Conservation (phyloP, 2,888 invertebrate genomes). For the Strigamia crassipes region DNA sequence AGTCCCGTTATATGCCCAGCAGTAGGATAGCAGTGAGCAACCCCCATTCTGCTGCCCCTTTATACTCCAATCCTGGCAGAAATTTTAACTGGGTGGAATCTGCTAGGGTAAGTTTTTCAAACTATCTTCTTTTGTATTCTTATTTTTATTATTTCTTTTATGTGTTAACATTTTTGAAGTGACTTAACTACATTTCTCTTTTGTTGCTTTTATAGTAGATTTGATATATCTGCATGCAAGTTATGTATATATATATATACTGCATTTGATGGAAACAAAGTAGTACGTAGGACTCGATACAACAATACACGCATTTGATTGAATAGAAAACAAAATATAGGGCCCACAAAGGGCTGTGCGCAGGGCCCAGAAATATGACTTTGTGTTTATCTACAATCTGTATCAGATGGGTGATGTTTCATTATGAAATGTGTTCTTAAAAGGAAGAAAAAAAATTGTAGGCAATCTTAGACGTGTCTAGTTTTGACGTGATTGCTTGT, state of each 20-base stretch:
- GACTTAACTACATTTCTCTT: neutral
- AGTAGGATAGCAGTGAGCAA: conserved; percentile 44
- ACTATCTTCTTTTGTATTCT: neutral
- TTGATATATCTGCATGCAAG: too few species aligned
- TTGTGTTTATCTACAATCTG: too few species aligned
- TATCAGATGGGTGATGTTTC: too few species aligned
- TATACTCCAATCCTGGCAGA: conserved; percentile 37
- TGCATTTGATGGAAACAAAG: too few species aligned
- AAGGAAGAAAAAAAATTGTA: neutral
- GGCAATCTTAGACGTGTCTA: neutral
- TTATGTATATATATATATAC: too few species aligned
- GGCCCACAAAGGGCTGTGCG: too few species aligned
- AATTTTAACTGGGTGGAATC: conserved; percentile 19
- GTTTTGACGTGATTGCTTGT: neutral
- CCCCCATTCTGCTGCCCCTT: conserved; percentile 19
- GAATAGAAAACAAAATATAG: too few species aligned
- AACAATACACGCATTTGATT: too few species aligned
- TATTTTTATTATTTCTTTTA: neutral
- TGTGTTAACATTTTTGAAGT: neutral
- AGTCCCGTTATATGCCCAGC: conserved; percentile 41
- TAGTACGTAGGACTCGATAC: too few species aligned
- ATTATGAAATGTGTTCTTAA: neutral
- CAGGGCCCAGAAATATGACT: too few species aligned
- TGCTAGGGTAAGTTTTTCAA: conserved; percentile 36
- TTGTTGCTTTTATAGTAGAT: neutral